phyloP scores from a whole-genome alignment of 2,888 invertebrate species.

The Bembecia ichneumoniformis region DNA sequence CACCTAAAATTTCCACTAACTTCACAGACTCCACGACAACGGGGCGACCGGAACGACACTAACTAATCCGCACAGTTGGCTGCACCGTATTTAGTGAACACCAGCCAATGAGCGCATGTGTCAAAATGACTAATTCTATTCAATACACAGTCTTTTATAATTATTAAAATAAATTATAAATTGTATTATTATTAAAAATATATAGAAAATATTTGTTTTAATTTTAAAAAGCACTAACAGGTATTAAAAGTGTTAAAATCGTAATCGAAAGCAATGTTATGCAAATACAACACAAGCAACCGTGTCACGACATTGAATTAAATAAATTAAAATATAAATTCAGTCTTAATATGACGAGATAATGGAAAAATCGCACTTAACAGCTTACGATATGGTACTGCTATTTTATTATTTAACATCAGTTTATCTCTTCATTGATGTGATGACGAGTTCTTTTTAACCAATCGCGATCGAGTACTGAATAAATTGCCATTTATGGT shows the following conservation, averaged over 20 bases:
- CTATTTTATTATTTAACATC: no score
- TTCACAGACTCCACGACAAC: constrained; percentile 68
- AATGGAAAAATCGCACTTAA: no score
- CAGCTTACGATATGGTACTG: no score
- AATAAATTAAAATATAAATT: no score
- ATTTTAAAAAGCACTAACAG: neutral
- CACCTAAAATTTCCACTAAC: constrained; percentile 68
- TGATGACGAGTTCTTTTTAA: constrained; percentile 18
- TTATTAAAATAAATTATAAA: constrained; percentile 4
- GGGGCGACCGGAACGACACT: constrained; percentile 68
- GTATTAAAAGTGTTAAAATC: neutral
- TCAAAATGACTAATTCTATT: constrained; percentile 46
- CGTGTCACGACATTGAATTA: no score
- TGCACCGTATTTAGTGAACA: constrained; percentile 37
- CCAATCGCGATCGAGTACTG: constrained; percentile 72
- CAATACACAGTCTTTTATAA: constrained; percentile 32
- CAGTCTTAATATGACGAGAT: no score
- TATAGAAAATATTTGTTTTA: constrained; percentile 2
- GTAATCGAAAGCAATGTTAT: no score
- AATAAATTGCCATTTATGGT: constrained; percentile 77
- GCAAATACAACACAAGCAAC: no score
- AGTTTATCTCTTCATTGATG: no score
- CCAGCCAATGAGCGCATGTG: constrained; percentile 68
- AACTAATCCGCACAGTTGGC: constrained; percentile 67
- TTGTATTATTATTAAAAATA: neutral